These are phyloP conservation scores for Gasterosteus nipponicus DNA, from an alignment of 2,113 vertebrate genomes.

Conservation along the genomic window DNA sequence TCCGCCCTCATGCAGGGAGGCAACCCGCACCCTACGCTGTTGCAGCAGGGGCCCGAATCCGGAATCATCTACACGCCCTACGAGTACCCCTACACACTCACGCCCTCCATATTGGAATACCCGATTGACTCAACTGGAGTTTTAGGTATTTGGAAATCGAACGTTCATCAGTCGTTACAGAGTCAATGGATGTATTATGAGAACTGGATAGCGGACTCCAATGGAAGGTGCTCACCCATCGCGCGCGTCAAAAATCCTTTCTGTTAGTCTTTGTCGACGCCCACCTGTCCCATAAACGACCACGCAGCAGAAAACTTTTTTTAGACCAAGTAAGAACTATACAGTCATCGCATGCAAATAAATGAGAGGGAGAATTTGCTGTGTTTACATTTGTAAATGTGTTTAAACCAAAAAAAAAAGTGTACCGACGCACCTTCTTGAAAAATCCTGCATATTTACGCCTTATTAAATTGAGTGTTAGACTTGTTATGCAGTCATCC, in stretches of 20 bases:
- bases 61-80: constrained; percentile 99
- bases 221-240: neutral
- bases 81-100: constrained; percentile 97
- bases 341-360: neutral
- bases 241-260: neutral
- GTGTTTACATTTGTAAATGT: neutral
- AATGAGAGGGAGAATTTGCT: neutral
- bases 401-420: no score
- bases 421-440: no score
- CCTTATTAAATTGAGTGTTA: neutral
- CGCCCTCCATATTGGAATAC: constrained; percentile 98
- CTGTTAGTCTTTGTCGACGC: neutral
- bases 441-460: no score
- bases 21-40: constrained; percentile 92
- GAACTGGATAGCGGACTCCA: constrained; percentile 67
- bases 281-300: neutral
- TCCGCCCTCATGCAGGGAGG: constrained; percentile 90
- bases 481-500: neutral
- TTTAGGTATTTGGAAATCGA: constrained; percentile 86
- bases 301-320: neutral
- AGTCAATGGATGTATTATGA: constrained; percentile 74
- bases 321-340: neutral
- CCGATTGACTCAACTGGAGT: constrained; percentile 98
- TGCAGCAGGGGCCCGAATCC: constrained; percentile 92
- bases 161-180: constrained; percentile 47